These are phyloP conservation scores for Itoplectis maculator DNA, from an alignment of 2,888 invertebrate genomes.

Conservation along the genomic window DNA sequence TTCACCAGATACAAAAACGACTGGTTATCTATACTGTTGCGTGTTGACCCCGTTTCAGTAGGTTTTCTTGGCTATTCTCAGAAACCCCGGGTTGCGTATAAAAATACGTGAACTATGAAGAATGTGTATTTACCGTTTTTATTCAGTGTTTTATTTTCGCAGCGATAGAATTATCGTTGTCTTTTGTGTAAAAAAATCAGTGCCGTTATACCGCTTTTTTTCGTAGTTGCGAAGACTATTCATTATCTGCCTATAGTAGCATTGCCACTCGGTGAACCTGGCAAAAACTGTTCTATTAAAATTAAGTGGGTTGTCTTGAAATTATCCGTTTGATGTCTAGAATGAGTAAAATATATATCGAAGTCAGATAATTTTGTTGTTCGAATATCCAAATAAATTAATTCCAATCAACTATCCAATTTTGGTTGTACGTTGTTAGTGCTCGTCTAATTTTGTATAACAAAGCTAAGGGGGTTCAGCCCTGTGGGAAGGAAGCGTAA, in stretches of 20 bases:
- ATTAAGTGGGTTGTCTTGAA: neutral
- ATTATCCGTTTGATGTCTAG: neutral
- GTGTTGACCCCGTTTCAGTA: neutral
- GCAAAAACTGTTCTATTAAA: constrained; percentile 5
- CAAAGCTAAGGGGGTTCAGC: neutral
- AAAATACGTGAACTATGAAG: neutral
- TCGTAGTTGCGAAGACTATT: constrained; percentile 3
- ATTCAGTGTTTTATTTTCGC: neutral
- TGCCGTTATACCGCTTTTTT: neutral
- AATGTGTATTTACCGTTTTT: neutral
- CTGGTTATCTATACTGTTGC: neutral
- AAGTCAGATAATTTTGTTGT: neutral
- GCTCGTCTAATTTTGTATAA: neutral
- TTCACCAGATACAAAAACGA: neutral
- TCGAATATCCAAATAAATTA: neutral
- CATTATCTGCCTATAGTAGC: neutral
- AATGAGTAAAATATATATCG: neutral
- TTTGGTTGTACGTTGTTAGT: too few species aligned
- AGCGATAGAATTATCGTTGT: neutral
- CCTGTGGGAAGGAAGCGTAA: too few species aligned
- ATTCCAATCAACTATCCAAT: neutral
- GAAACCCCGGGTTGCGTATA: neutral
- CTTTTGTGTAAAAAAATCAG: neutral
- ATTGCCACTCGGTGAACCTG: neutral
- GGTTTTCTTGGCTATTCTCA: constrained; percentile 1